phyloP scores from a whole-genome alignment of 2,797 vertebrate species.

The Falco naumanni region DNA sequence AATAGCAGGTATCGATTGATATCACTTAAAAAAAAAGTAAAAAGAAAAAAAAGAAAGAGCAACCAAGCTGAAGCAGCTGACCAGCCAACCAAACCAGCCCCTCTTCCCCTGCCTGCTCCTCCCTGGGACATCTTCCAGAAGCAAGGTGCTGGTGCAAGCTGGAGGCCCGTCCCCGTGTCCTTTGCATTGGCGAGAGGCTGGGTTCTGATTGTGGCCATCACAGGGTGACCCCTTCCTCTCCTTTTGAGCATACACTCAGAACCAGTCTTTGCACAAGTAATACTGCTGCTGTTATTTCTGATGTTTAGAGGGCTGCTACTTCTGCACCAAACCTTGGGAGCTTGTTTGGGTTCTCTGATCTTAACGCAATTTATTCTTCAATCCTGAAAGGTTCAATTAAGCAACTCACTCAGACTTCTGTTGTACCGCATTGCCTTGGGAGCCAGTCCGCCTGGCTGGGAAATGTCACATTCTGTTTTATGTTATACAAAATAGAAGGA shows the following conservation, averaged over 20 bases:
- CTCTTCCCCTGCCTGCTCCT: background rate
- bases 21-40: background rate
- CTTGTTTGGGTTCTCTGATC: constrained; percentile 44
- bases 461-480: constrained; percentile 19
- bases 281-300: constrained; percentile 27
- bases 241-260: background rate
- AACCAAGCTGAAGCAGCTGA: background rate
- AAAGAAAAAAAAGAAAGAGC: background rate
- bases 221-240: background rate
- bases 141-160: background rate
- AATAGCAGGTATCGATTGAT: background rate
- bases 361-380: constrained; percentile 43
- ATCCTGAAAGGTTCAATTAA: constrained; percentile 47
- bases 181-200: background rate
- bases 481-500: constrained; percentile 38
- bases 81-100: background rate
- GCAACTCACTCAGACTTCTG: background rate
- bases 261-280: background rate
- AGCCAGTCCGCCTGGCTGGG: constrained; percentile 23
- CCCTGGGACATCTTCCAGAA: background rate
- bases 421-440: background rate
- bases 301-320: constrained; percentile 5
- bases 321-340: constrained; percentile 23
- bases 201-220: background rate
- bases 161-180: background rate